phyloP scores from a whole-genome alignment of 2,113 vertebrate species.

The Colius striatus region DNA sequence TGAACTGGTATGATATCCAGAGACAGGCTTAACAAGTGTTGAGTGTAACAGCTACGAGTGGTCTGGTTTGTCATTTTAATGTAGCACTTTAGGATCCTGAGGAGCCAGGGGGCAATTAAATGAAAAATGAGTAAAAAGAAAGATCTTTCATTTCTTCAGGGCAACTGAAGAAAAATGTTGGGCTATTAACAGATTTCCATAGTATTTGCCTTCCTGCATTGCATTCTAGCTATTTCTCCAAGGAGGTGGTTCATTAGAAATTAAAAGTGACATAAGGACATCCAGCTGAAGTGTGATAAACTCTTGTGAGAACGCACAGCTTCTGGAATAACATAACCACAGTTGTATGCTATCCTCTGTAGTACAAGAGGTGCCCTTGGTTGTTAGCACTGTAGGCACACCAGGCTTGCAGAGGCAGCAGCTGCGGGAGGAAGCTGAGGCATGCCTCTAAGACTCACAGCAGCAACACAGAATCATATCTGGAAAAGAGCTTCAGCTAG shows the following conservation, averaged over 20 bases:
- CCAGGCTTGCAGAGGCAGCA: conserved; percentile 78
- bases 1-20: not conserved
- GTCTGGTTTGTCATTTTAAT: not conserved
- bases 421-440: conserved; percentile 79
- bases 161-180: not conserved
- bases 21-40: not conserved
- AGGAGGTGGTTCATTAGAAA: not conserved
- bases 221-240: not conserved
- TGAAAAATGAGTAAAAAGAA: not conserved
- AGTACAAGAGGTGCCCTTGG: conserved; percentile 66
- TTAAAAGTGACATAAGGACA: not conserved
- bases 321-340: fast-evolving
- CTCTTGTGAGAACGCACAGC: not conserved
- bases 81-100: not conserved
- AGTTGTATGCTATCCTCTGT: conserved; percentile 49
- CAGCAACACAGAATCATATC: too few species aligned
- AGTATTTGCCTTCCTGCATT: not conserved
- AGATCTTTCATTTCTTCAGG: not conserved
- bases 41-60: not conserved
- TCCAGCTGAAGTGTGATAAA: not conserved
- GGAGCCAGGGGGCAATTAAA: not conserved
- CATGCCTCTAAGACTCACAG: conserved; percentile 60
- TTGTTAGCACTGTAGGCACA: conserved; percentile 73
- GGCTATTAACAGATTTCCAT: not conserved
- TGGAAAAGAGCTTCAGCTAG: too few species aligned